Evolutionary conservation across 1,140 invertebrate species (phyloP), one percentile per base, ranked within the genome.

Genomic region (Lerema accius): DNA sequence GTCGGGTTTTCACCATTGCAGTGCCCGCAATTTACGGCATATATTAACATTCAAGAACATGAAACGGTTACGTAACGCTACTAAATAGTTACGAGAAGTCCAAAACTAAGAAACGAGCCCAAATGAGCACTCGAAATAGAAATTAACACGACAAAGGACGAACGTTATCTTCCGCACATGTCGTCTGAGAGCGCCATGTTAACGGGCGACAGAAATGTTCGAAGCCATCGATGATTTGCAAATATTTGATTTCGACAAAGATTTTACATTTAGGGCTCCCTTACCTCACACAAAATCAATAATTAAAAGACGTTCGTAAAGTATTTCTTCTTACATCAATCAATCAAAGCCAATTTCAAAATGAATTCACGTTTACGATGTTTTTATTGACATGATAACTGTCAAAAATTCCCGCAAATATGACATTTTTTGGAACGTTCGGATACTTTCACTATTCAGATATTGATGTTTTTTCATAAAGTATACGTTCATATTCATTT

Each of bases 1-100:
- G 87, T 72, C 90, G 85, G 76, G 90, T 91, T 90, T 91, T 91
- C 80, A 91, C 90, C 90, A 91, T 90, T 78, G 85, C 78, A 77
- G 77, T 80, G 67, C 37, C 48, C 65, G 59, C 65, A 56, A 78
- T 55, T 71, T 77, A 73, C 71, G 73, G 71, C 72, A 72, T 81
- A 80, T 80, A 71, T 67, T 66, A 79, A 82, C 80, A 78, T 77
- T 74, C 58, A 76, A 84, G 56, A 70, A 61, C 69, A 71, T 71
- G 71, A 76, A 73, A 69, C 37, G 58, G 76, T 83, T 84, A 82
- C 76, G 68, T 86, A 84, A 84, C 61, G 76, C 50, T 53, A 65
- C 39, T 67, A 71, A 69, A 75, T 78, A 17, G 65, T 68, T 73
- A 68, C 65, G 70, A 53, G 77, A 70, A 73, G 65, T 71, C 60